These are phyloP conservation scores for Cryptoblepharus egeriae DNA, from an alignment of 2,797 vertebrate genomes.

Conservation along the genomic window DNA sequence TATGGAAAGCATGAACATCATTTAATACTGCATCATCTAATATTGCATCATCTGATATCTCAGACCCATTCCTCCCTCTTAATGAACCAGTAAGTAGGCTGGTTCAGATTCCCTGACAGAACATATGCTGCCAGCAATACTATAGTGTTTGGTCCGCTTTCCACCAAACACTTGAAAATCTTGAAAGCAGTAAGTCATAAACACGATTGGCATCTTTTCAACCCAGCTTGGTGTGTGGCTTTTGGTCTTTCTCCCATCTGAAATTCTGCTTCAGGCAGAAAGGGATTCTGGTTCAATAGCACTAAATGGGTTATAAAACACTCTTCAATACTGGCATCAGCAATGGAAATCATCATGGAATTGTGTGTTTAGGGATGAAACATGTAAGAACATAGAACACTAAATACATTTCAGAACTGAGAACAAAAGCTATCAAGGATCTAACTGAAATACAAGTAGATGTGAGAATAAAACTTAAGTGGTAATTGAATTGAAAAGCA, in stretches of 20 bases:
- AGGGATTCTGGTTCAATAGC: background rate
- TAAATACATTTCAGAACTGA: background rate
- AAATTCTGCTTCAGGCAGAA: background rate
- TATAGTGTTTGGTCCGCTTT: background rate
- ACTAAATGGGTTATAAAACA: background rate
- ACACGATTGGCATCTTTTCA: background rate
- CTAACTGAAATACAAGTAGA: background rate
- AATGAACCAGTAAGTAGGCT: background rate
- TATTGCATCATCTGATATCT: background rate
- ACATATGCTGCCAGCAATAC: background rate
- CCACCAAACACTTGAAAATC: background rate
- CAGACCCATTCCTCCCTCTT: too few species aligned
- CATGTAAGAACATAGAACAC: background rate
- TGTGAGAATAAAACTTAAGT: background rate
- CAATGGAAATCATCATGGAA: background rate
- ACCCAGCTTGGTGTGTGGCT: background rate
- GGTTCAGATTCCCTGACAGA: background rate
- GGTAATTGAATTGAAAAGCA: background rate
- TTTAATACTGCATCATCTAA: background rate
- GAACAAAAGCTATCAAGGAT: background rate
- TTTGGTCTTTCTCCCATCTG: background rate
- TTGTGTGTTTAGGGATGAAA: background rate
- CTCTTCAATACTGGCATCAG: background rate
- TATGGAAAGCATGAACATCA: too few species aligned
- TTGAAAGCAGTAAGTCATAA: background rate